Conservation (phyloP, 1,140 invertebrate genomes). For the Trypoxylus dichotomus region DNA sequence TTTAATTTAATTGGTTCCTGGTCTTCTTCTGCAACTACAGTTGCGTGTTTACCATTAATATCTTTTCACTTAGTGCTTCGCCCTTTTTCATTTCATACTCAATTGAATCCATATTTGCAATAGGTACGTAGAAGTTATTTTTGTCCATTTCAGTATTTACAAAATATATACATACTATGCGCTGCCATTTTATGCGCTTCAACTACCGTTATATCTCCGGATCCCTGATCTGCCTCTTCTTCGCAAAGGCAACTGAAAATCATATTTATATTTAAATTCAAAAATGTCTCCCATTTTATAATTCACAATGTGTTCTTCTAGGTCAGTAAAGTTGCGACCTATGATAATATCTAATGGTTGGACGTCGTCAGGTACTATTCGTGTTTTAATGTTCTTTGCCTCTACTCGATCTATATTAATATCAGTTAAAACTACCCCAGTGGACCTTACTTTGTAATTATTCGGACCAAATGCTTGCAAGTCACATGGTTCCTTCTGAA, state of each 20-base stretch:
- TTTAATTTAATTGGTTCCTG: background rate
- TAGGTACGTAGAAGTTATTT: background rate
- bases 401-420: background rate
- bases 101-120: background rate
- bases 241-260: background rate
- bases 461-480: background rate
- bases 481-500: background rate
- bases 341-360: conserved; percentile 6
- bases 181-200: background rate
- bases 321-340: conserved; percentile 14
- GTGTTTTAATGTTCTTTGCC: background rate
- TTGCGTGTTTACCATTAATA: background rate
- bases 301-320: background rate
- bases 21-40: background rate
- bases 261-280: background rate
- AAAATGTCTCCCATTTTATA: background rate
- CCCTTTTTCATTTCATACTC: background rate
- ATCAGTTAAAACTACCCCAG: background rate
- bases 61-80: background rate
- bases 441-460: background rate
- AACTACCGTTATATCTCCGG: background rate
- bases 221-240: background rate
- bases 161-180: background rate
- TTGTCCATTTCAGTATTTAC: background rate
- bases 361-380: conserved; percentile 8